Base-by-base conservation (phyloP, 2,888 invertebrate species). In the Agapostemon virescens region DNA sequence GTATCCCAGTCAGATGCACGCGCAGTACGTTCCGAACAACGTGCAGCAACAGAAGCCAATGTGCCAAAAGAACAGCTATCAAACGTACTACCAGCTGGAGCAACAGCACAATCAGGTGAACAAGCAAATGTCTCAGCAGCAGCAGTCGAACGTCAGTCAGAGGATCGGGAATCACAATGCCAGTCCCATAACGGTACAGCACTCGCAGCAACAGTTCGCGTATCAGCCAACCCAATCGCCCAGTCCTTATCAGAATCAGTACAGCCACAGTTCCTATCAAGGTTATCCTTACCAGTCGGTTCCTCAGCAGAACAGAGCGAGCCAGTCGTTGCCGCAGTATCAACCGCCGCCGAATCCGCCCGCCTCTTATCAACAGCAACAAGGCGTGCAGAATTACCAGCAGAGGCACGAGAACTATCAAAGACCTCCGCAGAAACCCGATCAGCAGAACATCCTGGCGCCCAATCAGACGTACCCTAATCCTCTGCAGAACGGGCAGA, bases 371-470 rank as follows among this genome's bases (percentile, higher is more conserved):
- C 91, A 92, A 77, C 90, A 91, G 26, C 91, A 93, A 23, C 86
- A 85, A 36, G 83, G 75, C 36, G 38, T 82, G 20, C 90, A 89
- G 76, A 88, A 86, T 75, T 88, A 86, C 77, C 87, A 86, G 33
- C 88, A 88, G 64, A 80, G 83, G 26, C 84, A 81, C 26, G 85
- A 86, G 0, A 84, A 84, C 23, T 90, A 89, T 72, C 89, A 90
- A 30, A 92, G 94, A 69, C 89, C 93, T 30, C 88, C 93, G 33
- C 94, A 94, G 82, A 93, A 92, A 85, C 1, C 64, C 69, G 93
- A 92, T 66, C 89, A 92, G 61, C 93, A 93, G 84, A 89, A 91
- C 33, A 79, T 88, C n/a, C 77, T 90, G 30, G 85, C 89, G 0
- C 89, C 91, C 0, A 91, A 89, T 84, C 93, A 92, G 74, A 89